Evolutionary conservation across 2,797 vertebrate genomes (phyloP).

Genomic region (Phataginus tricuspis): DNA sequence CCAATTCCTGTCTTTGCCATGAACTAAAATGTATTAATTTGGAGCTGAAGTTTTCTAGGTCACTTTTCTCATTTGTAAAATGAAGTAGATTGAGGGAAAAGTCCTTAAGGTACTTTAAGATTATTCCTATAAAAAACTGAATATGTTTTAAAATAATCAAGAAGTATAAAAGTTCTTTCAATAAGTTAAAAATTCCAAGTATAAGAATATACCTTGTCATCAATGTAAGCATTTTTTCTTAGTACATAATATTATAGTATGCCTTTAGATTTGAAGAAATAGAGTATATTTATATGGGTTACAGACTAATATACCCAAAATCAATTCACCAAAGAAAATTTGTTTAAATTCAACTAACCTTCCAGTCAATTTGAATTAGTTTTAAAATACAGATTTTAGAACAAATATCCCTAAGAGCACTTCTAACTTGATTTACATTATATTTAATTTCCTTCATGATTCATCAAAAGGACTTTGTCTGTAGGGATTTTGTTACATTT

Average conservation of each 20-base stretch:
- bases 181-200: slow-evolving; percentile 7
- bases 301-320: neutral
- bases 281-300: neutral
- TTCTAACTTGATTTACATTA: neutral
- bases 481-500: neutral
- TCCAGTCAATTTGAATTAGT: neutral
- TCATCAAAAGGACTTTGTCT: neutral
- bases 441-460: neutral
- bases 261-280: neutral
- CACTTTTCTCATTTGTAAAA: neutral
- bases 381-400: slow-evolving; percentile 18
- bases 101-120: neutral
- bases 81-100: neutral
- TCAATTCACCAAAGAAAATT: neutral
- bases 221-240: neutral
- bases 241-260: neutral
- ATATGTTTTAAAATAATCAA: neutral
- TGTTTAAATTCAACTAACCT: neutral
- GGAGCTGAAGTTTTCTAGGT: neutral
- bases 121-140: neutral
- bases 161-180: neutral
- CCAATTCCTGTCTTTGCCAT: neutral
- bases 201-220: neutral
- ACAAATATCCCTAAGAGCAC: neutral
- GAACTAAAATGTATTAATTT: neutral